phyloP scores from a whole-genome alignment of 2,888 invertebrate genomes.

The Trichopoda pennipes region DNA sequence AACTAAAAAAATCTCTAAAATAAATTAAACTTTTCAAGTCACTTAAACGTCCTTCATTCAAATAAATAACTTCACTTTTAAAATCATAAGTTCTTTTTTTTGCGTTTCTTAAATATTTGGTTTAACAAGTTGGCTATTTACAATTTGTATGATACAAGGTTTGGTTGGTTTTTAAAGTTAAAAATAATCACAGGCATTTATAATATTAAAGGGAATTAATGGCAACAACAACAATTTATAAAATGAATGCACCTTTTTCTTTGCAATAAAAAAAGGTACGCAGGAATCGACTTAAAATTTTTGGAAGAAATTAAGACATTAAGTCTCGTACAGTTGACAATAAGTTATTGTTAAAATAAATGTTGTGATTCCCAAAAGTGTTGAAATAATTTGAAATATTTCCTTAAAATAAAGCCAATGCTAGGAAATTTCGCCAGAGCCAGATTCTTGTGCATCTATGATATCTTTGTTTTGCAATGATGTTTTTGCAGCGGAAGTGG shows the following conservation, averaged over 20 bases:
- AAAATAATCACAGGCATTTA: conserved; percentile 44
- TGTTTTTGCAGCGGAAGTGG: background rate
- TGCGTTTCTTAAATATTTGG: conserved; percentile 31
- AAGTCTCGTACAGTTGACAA: background rate
- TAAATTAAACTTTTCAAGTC: background rate
- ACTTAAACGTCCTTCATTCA: background rate
- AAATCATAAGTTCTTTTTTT: background rate
- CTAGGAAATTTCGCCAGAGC: conserved; percentile 73
- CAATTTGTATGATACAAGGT: conserved; percentile 6
- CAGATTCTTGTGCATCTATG: conserved; percentile 66
- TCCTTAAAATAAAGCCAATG: conserved; percentile 46
- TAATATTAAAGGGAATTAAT: background rate
- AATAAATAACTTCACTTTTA: conserved; percentile 22
- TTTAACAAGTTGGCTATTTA: conserved; percentile 41
- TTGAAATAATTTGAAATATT: conserved; percentile 31
- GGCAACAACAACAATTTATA: background rate
- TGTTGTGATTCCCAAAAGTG: conserved; percentile 3
- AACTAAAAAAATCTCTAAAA: background rate
- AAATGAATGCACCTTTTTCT: background rate
- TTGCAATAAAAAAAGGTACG: background rate
- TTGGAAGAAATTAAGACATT: background rate
- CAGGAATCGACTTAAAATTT: too few relatives aligned
- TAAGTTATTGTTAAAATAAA: conserved; percentile 1
- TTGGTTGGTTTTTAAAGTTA: conserved; percentile 9
- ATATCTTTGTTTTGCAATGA: background rate